These are phyloP conservation scores for Epicauta chinensis DNA, from an alignment of 1,140 invertebrate species.

Conservation along the genomic window DNA sequence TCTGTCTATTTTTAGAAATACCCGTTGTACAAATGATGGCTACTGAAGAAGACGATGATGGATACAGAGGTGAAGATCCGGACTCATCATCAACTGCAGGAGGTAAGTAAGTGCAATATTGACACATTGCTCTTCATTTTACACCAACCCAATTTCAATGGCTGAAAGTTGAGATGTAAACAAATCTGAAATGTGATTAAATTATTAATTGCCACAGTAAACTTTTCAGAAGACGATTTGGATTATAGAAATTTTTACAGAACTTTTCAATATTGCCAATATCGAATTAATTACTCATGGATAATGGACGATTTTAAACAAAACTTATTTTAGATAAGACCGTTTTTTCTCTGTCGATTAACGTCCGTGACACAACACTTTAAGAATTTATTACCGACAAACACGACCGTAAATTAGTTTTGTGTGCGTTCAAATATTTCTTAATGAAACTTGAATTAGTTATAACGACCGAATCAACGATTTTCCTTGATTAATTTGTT, in stretches of 20 bases:
- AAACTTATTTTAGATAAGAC: no score
- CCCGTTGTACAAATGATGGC: conserved; percentile 54
- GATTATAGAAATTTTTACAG: background rate
- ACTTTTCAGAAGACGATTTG: background rate
- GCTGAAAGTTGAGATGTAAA: background rate
- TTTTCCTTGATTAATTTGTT: no score
- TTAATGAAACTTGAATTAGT: no score
- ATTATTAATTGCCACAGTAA: background rate
- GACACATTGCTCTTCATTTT: background rate
- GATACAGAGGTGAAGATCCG: conserved; percentile 35
- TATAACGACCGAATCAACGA: no score
- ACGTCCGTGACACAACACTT: no score
- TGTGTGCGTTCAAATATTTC: no score
- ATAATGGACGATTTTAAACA: background rate
- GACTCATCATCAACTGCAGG: conserved; percentile 40
- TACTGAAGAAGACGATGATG: conserved; percentile 50
- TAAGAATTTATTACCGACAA: no score
- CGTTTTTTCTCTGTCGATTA: no score
- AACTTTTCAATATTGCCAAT: background rate
- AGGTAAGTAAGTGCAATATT: conserved; percentile 44
- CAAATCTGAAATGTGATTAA: background rate
- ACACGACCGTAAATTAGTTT: no score
- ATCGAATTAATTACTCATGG: conserved; percentile 10
- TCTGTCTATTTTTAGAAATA: conserved; percentile 49
- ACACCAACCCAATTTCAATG: no score